Evolutionary conservation across 2,797 vertebrate species (phyloP).

Genomic region (Karalla daura): DNA sequence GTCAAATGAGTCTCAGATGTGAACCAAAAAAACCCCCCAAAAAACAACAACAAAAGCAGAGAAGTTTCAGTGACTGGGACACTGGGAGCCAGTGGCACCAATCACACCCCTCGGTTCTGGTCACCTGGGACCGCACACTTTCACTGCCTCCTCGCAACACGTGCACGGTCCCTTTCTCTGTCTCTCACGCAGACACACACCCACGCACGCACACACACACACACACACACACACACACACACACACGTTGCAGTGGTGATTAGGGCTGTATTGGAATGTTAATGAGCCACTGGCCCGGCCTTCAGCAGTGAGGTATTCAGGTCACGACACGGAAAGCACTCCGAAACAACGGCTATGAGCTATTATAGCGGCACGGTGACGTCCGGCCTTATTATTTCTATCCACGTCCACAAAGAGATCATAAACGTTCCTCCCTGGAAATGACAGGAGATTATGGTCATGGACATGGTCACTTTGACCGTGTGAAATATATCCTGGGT

Average conservation of each 20-base stretch:
- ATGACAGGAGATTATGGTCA: background rate
- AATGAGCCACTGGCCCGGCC: conserved; percentile 73
- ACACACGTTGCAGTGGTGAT: conserved; percentile 54
- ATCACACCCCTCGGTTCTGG: conserved; percentile 28
- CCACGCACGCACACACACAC: conserved; percentile 9
- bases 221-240: conserved; percentile 7
- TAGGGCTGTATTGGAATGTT: conserved; percentile 79
- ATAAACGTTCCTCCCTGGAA: conserved; percentile 5
- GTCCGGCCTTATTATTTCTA: conserved; percentile 31
- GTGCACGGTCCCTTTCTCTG: conserved; percentile 33
- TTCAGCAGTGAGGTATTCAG: conserved; percentile 77
- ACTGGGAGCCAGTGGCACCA: conserved; percentile 4
- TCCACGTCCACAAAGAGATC: conserved; percentile 3
- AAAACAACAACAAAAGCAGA: conserved; percentile 12
- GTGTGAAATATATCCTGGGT: background rate
- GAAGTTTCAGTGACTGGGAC: conserved; percentile 5
- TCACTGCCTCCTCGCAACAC: conserved; percentile 43
- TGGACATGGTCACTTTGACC: background rate
- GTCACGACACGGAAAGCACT: conserved; percentile 73
- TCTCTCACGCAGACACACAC: conserved; percentile 1
- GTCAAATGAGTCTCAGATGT: conserved; percentile 52
- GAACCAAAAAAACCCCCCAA: too few relatives aligned
- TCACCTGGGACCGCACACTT: conserved; percentile 60
- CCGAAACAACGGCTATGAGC: conserved; percentile 34
- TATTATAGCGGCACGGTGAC: conserved; percentile 31